Conservation (phyloP, 2,797 vertebrate genomes). For the Pygocentrus nattereri region DNA sequence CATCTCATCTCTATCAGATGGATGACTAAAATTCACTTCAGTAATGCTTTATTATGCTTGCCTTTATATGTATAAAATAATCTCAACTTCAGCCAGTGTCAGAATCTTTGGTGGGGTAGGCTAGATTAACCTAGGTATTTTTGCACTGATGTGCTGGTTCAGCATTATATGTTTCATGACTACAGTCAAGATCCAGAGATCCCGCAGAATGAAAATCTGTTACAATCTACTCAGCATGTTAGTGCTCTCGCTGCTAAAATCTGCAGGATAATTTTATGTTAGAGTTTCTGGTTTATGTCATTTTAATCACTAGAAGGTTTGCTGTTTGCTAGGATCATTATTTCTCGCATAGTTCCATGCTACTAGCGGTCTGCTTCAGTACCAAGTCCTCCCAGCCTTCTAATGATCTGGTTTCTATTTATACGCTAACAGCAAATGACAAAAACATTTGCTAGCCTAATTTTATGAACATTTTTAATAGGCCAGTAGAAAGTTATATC, state of each 20-base stretch:
- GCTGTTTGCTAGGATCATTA: conserved; percentile 34
- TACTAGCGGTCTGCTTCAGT: conserved; percentile 52
- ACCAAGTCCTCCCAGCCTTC: conserved; percentile 18
- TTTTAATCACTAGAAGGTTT: conserved; percentile 49
- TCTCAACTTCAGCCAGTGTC: not conserved
- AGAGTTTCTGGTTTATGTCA: conserved; percentile 41
- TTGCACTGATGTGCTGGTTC: not conserved
- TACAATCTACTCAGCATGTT: conserved; percentile 34
- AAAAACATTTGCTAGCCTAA: conserved; percentile 54
- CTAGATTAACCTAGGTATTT: not conserved
- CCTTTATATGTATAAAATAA: not conserved
- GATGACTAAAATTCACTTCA: not conserved
- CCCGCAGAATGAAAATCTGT: conserved; percentile 23
- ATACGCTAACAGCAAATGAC: conserved; percentile 50
- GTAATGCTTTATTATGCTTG: not conserved
- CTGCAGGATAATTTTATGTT: conserved; percentile 39
- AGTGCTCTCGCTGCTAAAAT: conserved; percentile 24
- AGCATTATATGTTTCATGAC: conserved; percentile 1
- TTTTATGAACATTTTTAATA: conserved; percentile 53
- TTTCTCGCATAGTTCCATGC: conserved; percentile 30
- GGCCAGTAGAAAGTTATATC: conserved; percentile 44
- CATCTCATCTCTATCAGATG: not conserved
- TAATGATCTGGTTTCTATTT: conserved; percentile 49
- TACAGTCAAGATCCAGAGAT: not conserved
- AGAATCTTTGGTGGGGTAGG: not conserved